Base-by-base conservation (phyloP, 2,797 vertebrate genomes). In the Mus spretus region DNA sequence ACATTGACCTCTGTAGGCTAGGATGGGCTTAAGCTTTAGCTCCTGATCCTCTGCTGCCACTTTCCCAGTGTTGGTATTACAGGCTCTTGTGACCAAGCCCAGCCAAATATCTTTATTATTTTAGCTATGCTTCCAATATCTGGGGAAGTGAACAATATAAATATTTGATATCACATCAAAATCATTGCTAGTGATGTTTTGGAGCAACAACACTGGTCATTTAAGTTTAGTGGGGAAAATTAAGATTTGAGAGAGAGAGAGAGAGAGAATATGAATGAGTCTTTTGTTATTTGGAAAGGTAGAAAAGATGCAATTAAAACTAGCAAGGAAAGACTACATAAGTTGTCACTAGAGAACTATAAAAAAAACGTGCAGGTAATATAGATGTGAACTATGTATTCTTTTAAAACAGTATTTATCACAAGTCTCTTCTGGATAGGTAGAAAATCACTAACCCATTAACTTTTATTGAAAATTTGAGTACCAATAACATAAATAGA, bases 391-490 rank as follows among this genome's bases (percentile, higher is more conserved):
- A 90, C 26, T 79, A 53, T 63, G 34, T 61, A 40, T 4, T 86
- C 34, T 24, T 61, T 93, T 63, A 53, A 55, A 87, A 82, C 28
- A 86, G 4, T 7, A 79, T 85, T 95, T 90, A 80, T 67, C n/a
- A 70, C 37, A 90, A 82, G 65, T 70, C 44, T 63, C 80, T 92
- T 89, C 22, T 86, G 14, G 6, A 81, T 79, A 22, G 7, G 75
- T 87, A 89, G 20, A 90, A 94, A 79, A 44, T 82, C 28, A 34
- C 34, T 82, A 31, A 81, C 28, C 63, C 28, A 59, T 77, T 74
- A 91, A 88, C 89, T 59, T 63, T 65, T 93, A 75, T 1, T 12
- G 44, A 86, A 77, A 78, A 2, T 15, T 79, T 44, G 14, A 90
- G 44, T 24, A 86, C 4, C 75, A 55, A 80, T 80, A 53, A 53